Percentiles rank a stretch among this genome's conserved stretches.
Evolutionary conservation across 2,797 vertebrate species (phyloP).

Genomic region (Florisuga fusca): DNA sequence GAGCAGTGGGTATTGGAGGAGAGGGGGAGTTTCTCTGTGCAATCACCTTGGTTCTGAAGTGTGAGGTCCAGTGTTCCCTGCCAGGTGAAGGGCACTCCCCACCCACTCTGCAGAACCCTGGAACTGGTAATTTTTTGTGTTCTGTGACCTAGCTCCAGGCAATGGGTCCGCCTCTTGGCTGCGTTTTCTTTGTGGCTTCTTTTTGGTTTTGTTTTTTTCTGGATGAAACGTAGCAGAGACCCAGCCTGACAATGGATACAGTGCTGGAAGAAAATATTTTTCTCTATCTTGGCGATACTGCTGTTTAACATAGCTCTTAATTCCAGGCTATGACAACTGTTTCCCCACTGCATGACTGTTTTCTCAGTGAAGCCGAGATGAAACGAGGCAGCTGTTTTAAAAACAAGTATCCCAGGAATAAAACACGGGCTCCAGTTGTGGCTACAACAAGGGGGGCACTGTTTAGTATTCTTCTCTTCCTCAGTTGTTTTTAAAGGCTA

Average conservation of each 20-base stretch:
- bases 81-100: background rate
- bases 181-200: background rate
- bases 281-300: background rate
- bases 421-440: background rate
- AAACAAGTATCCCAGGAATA: background rate
- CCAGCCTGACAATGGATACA: background rate
- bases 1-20: background rate
- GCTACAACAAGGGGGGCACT: background rate
- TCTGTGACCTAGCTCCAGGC: background rate
- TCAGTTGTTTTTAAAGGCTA: background rate
- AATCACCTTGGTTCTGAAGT: background rate
- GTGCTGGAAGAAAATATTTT: background rate
- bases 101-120: background rate
- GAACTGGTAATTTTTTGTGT: background rate
- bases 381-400: background rate
- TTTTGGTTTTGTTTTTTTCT: no score
- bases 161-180: background rate
- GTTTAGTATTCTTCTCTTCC: background rate
- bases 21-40: background rate
- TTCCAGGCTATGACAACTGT: background rate
- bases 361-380: background rate
- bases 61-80: fast-evolving
- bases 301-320: background rate
- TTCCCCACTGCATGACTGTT: background rate
- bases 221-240: background rate